Base-by-base conservation (phyloP, 2,888 invertebrate species). In the Chaetoderma sp. region DNA sequence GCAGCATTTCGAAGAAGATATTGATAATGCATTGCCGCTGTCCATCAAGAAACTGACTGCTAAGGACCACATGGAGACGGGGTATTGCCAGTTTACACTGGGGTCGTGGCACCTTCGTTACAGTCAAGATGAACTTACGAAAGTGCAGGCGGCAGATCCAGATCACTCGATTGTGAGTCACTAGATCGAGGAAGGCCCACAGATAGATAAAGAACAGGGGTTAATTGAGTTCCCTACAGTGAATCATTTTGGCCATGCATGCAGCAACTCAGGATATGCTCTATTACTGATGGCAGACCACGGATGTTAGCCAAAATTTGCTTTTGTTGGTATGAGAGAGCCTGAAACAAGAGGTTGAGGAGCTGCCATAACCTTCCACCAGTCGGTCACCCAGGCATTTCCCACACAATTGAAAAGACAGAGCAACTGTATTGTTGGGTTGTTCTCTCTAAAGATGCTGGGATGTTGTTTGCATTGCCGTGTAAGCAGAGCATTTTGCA, bases 401-500 rank as follows among this genome's bases (percentile, higher is more conserved):
- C 39, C 21, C 32, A 65, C 28, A 60, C 55, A 0, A 13, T 65
- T 8, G 13, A 56, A 21, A 36, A 32, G 32, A 16, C 60, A 13
- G 33, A 18, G 8, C 8, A 30, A 32, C 27, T 28, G n/a, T 33
- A 25, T 30, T 56, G 28, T 16, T 56, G 60, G 56, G 56, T 56
- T 30, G 49, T 47, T 28, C 50, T 58, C 39, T 10, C 45, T 3
- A 5, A 50, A 33, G 61, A 61, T 33, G 33, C 32, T 18, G 50
- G 54, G 30, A 8, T 57, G 4, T n/a, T n/a, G n/a, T 61, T 55
- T 59, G 59, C 54, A 6, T 4, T 32, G 13, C 10, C 13, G 5
- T 59, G 64, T 52, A 27, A 27, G n/a, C 33, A 52, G 1, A 54
- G 59, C 25, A 64, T 54, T n/a, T 44, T 36, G 36, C 42, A 64